These are phyloP conservation scores for Dallia pectoralis DNA, from an alignment of 2,797 vertebrate genomes.

Conservation along the genomic window DNA sequence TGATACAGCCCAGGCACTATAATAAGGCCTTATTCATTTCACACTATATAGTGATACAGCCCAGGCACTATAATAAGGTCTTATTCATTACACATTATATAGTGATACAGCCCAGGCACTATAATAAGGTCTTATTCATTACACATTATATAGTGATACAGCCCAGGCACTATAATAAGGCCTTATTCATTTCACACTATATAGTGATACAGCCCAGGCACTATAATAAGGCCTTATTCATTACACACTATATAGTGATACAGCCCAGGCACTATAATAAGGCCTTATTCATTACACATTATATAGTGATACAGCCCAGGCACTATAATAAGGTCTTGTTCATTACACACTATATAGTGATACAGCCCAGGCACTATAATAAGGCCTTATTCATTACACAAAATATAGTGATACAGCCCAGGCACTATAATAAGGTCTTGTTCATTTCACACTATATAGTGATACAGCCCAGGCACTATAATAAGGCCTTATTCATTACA, in stretches of 20 bases:
- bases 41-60: neutral
- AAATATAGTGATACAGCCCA: neutral
- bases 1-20: too few relatives aligned
- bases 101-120: slow-evolving; percentile 16
- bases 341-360: neutral
- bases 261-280: slow-evolving; percentile 33
- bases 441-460: neutral
- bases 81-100: neutral
- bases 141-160: neutral
- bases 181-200: slow-evolving; percentile 7
- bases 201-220: slow-evolving; percentile 10
- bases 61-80: slow-evolving; percentile 38
- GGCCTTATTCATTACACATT: slow-evolving; percentile 10
- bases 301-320: slow-evolving; percentile 6
- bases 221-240: slow-evolving; percentile 33
- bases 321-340: slow-evolving; percentile 34
- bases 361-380: slow-evolving; percentile 31
- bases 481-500: slow-evolving; percentile 22
- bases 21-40: neutral
- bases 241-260: neutral
- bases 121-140: slow-evolving; percentile 29
- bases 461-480: slow-evolving; percentile 24
- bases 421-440: slow-evolving; percentile 36
- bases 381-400: slow-evolving; percentile 13
- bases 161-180: slow-evolving; percentile 35